Evolutionary conservation across 2,888 invertebrate species (phyloP).

Genomic region (Ernsta delagoae): DNA sequence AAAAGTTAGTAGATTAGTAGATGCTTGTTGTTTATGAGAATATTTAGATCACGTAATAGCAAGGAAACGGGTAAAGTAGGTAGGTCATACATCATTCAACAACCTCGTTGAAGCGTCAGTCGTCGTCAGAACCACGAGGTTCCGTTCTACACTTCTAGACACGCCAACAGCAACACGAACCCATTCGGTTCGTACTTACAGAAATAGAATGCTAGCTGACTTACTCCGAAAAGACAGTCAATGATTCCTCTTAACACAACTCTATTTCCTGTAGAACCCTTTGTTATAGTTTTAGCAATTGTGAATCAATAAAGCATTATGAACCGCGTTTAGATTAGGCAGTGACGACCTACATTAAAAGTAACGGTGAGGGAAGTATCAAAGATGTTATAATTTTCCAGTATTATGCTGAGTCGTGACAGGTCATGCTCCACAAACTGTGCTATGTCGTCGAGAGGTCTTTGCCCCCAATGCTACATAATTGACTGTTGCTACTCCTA

Average conservation of each 20-base stretch:
- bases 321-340: background rate
- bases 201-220: background rate
- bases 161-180: background rate
- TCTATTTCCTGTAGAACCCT: no score
- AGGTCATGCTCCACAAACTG: conserved; percentile 20
- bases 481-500: background rate
- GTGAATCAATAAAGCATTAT: background rate
- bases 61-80: background rate
- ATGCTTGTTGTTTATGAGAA: background rate
- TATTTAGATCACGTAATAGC: conserved; percentile 9
- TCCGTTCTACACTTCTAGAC: background rate
- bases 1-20: no score
- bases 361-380: conserved; percentile 9
- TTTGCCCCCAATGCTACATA: conserved; percentile 1
- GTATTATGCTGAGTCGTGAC: conserved; percentile 11
- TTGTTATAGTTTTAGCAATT: background rate
- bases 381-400: conserved; percentile 17
- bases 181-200: no score
- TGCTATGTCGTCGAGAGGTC: background rate
- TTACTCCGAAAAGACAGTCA: background rate
- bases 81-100: background rate
- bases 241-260: no score
- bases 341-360: conserved; percentile 4
- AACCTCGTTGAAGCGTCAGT: conserved; percentile 5
- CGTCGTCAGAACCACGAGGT: background rate